phyloP scores from a whole-genome alignment of 1,140 invertebrate genomes.

The Rhopalosiphum padi region DNA sequence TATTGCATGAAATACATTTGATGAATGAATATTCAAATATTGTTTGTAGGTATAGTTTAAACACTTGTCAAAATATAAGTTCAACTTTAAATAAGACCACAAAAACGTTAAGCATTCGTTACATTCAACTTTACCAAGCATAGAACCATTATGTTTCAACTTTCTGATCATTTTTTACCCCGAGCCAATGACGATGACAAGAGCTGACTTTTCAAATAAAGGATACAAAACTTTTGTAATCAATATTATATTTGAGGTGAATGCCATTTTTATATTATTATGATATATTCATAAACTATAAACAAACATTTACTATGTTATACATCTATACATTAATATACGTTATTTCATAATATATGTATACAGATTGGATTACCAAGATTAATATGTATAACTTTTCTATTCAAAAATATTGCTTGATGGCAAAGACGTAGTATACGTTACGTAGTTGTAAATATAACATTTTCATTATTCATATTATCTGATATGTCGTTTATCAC shows the following conservation, averaged over 20 bases:
- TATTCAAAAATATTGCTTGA: neutral
- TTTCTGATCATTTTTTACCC: neutral
- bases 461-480: neutral
- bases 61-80: neutral
- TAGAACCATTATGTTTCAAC: neutral
- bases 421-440: neutral
- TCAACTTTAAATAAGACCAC: neutral
- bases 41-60: neutral
- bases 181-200: neutral
- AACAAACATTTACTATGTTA: neutral
- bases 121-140: neutral
- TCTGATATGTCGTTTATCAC: neutral
- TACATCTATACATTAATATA: neutral
- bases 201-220: neutral
- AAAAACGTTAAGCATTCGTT: neutral
- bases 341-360: neutral
- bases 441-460: neutral
- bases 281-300: neutral
- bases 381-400: neutral
- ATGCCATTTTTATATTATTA: neutral
- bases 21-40: neutral
- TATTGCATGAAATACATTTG: neutral
- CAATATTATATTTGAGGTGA: neutral
- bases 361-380: neutral
- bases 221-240: constrained; percentile 8